Conservation (phyloP, 2,888 invertebrate genomes). For the Meganola albula region DNA sequence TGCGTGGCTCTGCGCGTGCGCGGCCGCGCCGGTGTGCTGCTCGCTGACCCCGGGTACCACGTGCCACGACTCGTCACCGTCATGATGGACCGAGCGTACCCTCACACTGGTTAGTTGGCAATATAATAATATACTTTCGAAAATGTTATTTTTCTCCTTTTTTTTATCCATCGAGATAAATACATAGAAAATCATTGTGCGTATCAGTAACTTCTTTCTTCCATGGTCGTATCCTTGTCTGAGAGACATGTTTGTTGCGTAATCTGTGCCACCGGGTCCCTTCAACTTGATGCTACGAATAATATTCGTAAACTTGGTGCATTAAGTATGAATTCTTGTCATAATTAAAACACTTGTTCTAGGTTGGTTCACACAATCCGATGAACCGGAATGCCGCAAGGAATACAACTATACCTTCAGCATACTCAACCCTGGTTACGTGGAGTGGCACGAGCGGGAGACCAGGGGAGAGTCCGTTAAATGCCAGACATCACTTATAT, state of each 20-base stretch:
- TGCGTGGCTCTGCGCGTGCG: constrained; percentile 85
- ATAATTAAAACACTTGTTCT: constrained; percentile 7
- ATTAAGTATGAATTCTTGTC: background rate
- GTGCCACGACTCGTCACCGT: constrained; percentile 90
- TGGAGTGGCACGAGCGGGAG: constrained; percentile 91
- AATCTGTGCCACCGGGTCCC: too few species aligned
- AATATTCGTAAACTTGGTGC: too few species aligned
- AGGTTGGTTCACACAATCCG: constrained; percentile 91
- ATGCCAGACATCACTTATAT: constrained; percentile 84
- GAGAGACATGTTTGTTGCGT: too few species aligned
- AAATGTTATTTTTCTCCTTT: background rate
- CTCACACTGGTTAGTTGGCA: constrained; percentile 83
- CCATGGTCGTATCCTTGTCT: too few species aligned
- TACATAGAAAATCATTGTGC: too few species aligned
- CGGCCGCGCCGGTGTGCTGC: constrained; percentile 85
- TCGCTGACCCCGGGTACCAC: constrained; percentile 95
- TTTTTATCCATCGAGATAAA: too few species aligned
- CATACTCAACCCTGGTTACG: constrained; percentile 82
- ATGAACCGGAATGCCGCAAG: constrained; percentile 85
- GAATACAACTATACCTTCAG: constrained; percentile 90
- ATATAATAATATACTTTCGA: background rate
- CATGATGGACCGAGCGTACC: constrained; percentile 90
- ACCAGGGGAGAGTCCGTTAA: constrained; percentile 79
- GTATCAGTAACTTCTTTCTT: too few species aligned
- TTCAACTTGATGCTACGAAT: too few species aligned